A percentile compares a stretch with the other conserved stretches of the same genome.
These are phyloP conservation scores for Brenthis hecate DNA, from an alignment of 2,888 invertebrate genomes.

Conservation along the genomic window DNA sequence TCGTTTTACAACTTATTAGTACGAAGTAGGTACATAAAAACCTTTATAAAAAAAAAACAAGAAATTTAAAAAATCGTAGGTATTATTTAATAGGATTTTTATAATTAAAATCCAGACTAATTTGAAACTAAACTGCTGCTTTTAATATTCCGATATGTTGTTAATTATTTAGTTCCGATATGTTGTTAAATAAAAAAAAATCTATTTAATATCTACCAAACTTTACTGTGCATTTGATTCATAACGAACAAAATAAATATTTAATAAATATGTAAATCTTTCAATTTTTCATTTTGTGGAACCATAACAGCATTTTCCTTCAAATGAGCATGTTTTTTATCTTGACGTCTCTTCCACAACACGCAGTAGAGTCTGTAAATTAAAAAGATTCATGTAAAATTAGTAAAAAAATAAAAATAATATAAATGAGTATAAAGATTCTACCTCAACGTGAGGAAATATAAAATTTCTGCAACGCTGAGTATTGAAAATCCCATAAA, in stretches of 20 bases:
- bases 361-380: slow-evolving; percentile 55
- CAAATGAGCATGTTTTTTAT: slow-evolving; percentile 34
- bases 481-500: slow-evolving; percentile 85
- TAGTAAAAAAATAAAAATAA: background rate
- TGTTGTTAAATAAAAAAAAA: no score
- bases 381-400: no score
- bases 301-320: slow-evolving; percentile 26
- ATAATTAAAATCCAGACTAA: no score
- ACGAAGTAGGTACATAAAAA: no score
- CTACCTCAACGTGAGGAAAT: slow-evolving; percentile 81
- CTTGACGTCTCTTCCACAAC: slow-evolving; percentile 51
- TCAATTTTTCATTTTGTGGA: slow-evolving; percentile 27
- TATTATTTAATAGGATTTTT: no score
- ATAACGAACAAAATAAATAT: slow-evolving; percentile 1
- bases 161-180: no score
- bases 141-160: no score
- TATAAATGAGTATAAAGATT: background rate
- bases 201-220: background rate
- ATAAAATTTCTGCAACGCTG: slow-evolving; percentile 84
- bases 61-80: no score
- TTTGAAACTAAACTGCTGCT: no score
- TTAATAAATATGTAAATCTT: slow-evolving; percentile 36
- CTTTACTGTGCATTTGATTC: background rate
- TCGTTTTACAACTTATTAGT: no score
- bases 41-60: no score